phyloP scores from a whole-genome alignment of 2,797 vertebrate species.

The Melopsittacus undulatus region DNA sequence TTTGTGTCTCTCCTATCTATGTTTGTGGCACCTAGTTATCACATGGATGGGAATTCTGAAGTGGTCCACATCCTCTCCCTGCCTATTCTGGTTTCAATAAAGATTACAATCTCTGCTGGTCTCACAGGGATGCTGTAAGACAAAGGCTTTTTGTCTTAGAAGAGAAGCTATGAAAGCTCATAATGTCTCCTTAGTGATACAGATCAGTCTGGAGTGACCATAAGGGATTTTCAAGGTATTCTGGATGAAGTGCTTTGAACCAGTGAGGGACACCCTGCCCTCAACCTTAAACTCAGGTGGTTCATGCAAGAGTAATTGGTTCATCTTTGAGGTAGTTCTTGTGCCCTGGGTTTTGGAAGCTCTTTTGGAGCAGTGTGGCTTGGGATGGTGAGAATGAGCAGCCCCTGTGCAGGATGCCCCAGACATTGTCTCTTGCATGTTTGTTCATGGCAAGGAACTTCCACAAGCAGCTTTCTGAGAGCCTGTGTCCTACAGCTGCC shows the following conservation, averaged over 20 bases:
- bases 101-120: not conserved
- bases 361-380: not conserved
- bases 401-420: not conserved
- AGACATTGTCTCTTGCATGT: not conserved
- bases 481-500: not conserved
- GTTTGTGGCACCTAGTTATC: not conserved
- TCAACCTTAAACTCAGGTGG: not conserved
- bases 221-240: not conserved
- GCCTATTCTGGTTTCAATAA: not conserved
- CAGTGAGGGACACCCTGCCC: not conserved
- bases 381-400: not conserved
- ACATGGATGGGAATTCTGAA: not conserved
- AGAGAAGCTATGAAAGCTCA: not conserved
- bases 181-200: not conserved
- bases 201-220: not conserved
- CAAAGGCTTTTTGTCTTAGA: not conserved
- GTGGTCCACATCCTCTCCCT: not conserved
- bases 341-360: not conserved
- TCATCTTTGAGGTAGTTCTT: not conserved
- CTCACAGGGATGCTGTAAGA: not conserved
- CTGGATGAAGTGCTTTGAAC: not conserved
- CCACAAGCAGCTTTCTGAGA: not conserved
- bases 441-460: not conserved
- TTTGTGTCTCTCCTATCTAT: not conserved
- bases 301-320: not conserved